Evolutionary conservation across 1,140 invertebrate species (phyloP), one percentile per base, ranked within the genome.

Genomic region (Cotesia vestalis): DNA sequence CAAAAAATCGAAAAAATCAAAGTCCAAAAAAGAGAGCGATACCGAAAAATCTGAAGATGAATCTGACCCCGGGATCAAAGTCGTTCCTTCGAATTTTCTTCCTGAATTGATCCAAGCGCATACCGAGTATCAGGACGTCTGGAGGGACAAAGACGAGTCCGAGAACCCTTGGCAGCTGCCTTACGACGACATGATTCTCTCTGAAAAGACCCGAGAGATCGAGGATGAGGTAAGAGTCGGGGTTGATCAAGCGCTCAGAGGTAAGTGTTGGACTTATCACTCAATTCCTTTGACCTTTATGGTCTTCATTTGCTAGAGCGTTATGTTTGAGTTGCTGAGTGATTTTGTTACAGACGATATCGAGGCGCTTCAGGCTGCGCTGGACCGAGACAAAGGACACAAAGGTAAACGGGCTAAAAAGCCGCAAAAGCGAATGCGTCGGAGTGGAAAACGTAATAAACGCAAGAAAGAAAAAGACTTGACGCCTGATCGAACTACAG

Each of bases 391-490:
- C 77, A 89, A 88, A 82, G 90, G 91, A 14, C 85, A 89, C 70
- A 93, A 93, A 84, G 91, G 92, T 0, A 95, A 95, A 86, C 94
- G 93, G 76, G 81, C 85, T 4, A 94, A 93, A 79, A 96, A 94
- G 85, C 91, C 90, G 78, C 95, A 94, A 82, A 94, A 93, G 83
- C 91, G 91, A 88, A 89, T 93, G 20, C 89, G 94, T 27, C 90
- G 92, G 5, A 92, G 94, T 68, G 94, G 94, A 20, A 96, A 94
- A 80, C 95, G 94, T 74, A 92, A 90, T 77, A 97, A 96, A 84
- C 96, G 95, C 81, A 96, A 96, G 80, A 97, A 96, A 84, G 96
- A 97, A 79, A 98, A 98, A 85, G 96, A 98, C 88, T 87, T 98
- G 52, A 98, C 97, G 14, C 95, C 96, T 0, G 96, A 98, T 80